These are phyloP conservation scores for Habrosyne pyritoides DNA, from an alignment of 2,888 invertebrate species.

Conservation along the genomic window DNA sequence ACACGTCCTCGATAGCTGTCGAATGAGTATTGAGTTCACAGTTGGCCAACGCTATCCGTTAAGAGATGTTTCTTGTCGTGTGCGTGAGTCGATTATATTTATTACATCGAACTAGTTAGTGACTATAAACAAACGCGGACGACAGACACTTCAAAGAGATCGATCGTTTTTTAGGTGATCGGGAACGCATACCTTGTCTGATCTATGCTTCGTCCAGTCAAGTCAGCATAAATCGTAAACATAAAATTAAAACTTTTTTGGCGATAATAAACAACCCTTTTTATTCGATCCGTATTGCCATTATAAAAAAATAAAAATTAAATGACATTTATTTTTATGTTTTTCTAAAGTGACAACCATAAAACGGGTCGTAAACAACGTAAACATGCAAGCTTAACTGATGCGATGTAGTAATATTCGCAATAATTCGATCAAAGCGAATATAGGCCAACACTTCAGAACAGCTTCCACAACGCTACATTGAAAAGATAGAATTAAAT, in stretches of 20 bases:
- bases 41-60: slow-evolving; percentile 65
- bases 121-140: slow-evolving; percentile 71
- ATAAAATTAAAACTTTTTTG: slow-evolving; percentile 14
- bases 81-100: slow-evolving; percentile 80
- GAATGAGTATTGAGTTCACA: slow-evolving; percentile 75
- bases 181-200: slow-evolving; percentile 46
- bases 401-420: slow-evolving; percentile 45
- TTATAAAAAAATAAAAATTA: slow-evolving; percentile 5
- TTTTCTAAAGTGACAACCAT: background rate
- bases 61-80: slow-evolving; percentile 66
- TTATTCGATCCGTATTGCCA: slow-evolving; percentile 11
- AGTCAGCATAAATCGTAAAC: slow-evolving; percentile 7
- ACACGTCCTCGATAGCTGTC: slow-evolving; percentile 74
- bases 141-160: slow-evolving; percentile 79
- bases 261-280: slow-evolving; percentile 28
- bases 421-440: slow-evolving; percentile 54
- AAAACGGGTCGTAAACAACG: background rate
- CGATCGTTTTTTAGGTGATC: slow-evolving; percentile 70
- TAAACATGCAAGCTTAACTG: slow-evolving; percentile 26
- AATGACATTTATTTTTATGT: background rate
- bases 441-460: slow-evolving; percentile 62
- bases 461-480: slow-evolving; percentile 35
- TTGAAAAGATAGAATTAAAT: slow-evolving; percentile 30
- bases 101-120: slow-evolving; percentile 67
- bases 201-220: slow-evolving; percentile 26